Evolutionary conservation across 92 coral and sea anemone genomes (phyloP).

Genomic region (Zoanthus gigantus): DNA sequence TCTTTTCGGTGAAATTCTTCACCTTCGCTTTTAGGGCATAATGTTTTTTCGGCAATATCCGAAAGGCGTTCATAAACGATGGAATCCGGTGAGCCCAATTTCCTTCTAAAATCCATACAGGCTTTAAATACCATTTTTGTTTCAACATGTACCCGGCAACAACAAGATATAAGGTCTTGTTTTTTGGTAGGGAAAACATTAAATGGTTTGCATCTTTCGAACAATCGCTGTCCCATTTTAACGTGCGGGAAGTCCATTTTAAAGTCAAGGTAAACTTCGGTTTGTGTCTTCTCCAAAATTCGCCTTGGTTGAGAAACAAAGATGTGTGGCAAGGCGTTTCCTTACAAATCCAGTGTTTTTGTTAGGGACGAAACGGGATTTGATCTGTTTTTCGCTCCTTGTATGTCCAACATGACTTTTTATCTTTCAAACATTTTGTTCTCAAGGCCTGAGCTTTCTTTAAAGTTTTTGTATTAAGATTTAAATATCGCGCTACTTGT

Average conservation of each 20-base stretch:
- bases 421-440: slow-evolving; percentile 18
- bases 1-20: neutral
- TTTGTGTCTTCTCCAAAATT: slow-evolving; percentile 42
- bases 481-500: slow-evolving; percentile 22
- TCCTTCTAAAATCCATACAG: slow-evolving; percentile 30
- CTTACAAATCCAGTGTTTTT: slow-evolving; percentile 30
- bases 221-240: slow-evolving; percentile 21
- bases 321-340: slow-evolving; percentile 9
- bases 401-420: slow-evolving; percentile 38
- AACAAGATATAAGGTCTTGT: slow-evolving; percentile 35
- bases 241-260: slow-evolving; percentile 20
- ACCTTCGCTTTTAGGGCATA: slow-evolving; percentile 15
- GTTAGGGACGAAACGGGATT: slow-evolving; percentile 23
- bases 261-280: slow-evolving; percentile 32
- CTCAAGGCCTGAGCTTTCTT: slow-evolving; percentile 20
- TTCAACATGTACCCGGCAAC: slow-evolving; percentile 20
- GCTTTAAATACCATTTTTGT: slow-evolving; percentile 34
- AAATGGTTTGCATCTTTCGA: slow-evolving; percentile 37
- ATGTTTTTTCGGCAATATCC: slow-evolving; percentile 9
- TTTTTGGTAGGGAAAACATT: slow-evolving; percentile 13
- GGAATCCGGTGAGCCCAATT: neutral
- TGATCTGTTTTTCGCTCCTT: slow-evolving; percentile 33
- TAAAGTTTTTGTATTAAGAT: slow-evolving; percentile 14
- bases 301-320: slow-evolving; percentile 27
- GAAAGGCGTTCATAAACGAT: slow-evolving; percentile 21